Evolutionary conservation across 2,888 invertebrate species (phyloP), one percentile per base, ranked within the genome.

Genomic region (Iselma pallidipennis): DNA sequence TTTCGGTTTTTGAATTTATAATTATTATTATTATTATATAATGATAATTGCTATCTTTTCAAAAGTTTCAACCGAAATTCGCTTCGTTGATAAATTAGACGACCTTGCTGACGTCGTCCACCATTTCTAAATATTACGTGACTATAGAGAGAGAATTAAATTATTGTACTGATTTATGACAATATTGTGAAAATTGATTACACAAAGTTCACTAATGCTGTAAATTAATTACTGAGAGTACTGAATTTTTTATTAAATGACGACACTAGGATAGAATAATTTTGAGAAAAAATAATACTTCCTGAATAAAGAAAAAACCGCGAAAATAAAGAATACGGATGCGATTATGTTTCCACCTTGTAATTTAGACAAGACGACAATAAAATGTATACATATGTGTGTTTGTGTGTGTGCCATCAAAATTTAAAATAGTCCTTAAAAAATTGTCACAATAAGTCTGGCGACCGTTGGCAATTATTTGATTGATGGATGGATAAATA

Each of bases 391-490:
- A n/a, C n/a, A n/a, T n/a, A n/a, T n/a, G n/a, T n/a, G n/a, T n/a
- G n/a, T n/a, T n/a, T n/a, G n/a, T n/a, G n/a, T n/a, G n/a, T n/a
- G n/a, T n/a, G n/a, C n/a, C n/a, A n/a, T n/a, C n/a, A n/a, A n/a
- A n/a, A n/a, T n/a, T n/a, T n/a, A n/a, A n/a, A n/a, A n/a, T n/a
- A n/a, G n/a, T n/a, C n/a, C n/a, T n/a, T n/a, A 29, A 29, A 29
- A 16, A 16, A 37, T 37, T 37, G 37, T 19, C 16, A 37, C 2
- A 37, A 31, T 12, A 33, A 37, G 37, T 16, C 37, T 2, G 16
- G 57, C 42, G 58, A 61, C 68, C 65, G 66, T 66, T 61, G 59
- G 55, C 62, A 67, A 66, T 68, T 66, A 66, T n/a, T n/a, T n/a
- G n/a, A n/a, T n/a, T n/a, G 61, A 52, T 23, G 48, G 59, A 57